A percentile compares a stretch with the other conserved stretches of the same genome.
Conservation (phyloP, 2,888 invertebrate genomes). For the Andrena trimmerana region DNA sequence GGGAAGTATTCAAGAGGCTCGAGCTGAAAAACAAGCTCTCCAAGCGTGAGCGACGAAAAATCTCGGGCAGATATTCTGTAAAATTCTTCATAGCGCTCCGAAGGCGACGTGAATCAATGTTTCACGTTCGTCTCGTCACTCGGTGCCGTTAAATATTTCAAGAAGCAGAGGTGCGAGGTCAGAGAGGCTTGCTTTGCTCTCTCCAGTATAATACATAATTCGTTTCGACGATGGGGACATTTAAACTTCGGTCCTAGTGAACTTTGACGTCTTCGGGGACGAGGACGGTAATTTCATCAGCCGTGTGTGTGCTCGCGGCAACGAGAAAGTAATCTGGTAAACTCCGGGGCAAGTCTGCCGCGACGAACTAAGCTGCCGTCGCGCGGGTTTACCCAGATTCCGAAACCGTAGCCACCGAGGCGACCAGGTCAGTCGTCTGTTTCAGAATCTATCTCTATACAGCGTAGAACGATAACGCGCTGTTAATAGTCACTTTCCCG, state of each 20-base stretch:
- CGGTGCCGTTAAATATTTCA: constrained; percentile 40
- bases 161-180: constrained; percentile 19
- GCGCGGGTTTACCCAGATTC: constrained; percentile 42
- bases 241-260: constrained; percentile 46
- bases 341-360: constrained; percentile 34
- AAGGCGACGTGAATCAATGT: constrained; percentile 31
- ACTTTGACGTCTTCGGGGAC: constrained; percentile 51
- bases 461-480: too few relatives aligned
- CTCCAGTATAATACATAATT: constrained; percentile 46
- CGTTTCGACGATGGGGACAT: constrained; percentile 47
- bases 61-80: background rate
- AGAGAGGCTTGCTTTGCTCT: constrained; percentile 15
- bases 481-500: background rate
- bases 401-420: constrained; percentile 45
- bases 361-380: constrained; percentile 7
- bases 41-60: background rate
- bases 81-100: background rate
- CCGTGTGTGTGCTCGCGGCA: constrained; percentile 1
- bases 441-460: too few relatives aligned
- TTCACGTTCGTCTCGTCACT: constrained; percentile 35
- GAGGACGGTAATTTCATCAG: constrained; percentile 56
- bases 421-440: constrained; percentile 8
- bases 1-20: background rate
- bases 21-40: background rate
- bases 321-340: constrained; percentile 59